Base-by-base conservation (phyloP, 1,140 invertebrate species). In the Acromyrmex charruanus region DNA sequence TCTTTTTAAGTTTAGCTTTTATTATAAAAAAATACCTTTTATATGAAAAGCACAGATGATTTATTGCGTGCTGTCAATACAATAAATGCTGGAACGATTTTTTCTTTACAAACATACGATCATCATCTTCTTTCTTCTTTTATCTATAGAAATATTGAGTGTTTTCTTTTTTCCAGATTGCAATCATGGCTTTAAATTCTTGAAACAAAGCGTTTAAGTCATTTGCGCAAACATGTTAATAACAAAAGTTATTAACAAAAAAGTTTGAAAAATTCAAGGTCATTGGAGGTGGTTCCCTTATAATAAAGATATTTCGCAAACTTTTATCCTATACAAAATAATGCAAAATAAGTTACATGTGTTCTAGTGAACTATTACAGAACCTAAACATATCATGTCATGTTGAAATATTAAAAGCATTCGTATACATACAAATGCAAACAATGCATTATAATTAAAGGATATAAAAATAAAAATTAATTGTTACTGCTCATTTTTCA, bases 161-260 rank as follows among this genome's bases (percentile, higher is more conserved):
- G n/a, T 39, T 84, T 71, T 71, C 86, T 51, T 39, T 74, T 88
- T 85, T 89, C 25, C 39, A 39, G n/a, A n/a, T 12, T 66, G 18
- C 71, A 35, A 14, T 3, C 53, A 5, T 10, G 18, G 31, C 10
- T 61, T 21, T 25, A 77, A 39, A 77, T 61, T 25, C 16, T 25
- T 18, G 25, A 77, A 21, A 14, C 4, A 59, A 77, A 39, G 21
- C 3, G 6, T 63, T 44, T 63, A 16, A 75, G 72, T 59, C 2
- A 4, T 21, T 28, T 44, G 16, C 0, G 21, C 18, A 14, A 35
- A 35, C 31, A 35, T 35, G 31, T 35, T 35, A 35, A 6, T 35
- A 35, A 35, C 31, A 35, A 35, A 31, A 35, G 0, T 35, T 35
- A 35, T 35, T 35, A 35, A 35, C 31, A 35, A 35, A 35, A 35